Conservation (phyloP, 1,140 invertebrate species). For the Pararge aegeria region DNA sequence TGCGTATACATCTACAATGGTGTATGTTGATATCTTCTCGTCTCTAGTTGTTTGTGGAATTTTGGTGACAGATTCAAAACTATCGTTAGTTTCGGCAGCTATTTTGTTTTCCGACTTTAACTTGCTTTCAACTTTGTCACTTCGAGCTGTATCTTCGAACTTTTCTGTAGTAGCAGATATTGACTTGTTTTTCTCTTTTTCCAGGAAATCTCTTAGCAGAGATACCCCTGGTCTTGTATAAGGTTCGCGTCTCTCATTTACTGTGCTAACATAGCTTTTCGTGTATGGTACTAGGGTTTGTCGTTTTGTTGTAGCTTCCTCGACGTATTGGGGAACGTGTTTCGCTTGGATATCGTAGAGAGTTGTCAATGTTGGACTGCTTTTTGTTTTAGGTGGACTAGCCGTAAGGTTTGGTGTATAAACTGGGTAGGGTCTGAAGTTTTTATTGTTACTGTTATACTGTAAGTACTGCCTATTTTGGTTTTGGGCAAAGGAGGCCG, state of each 20-base stretch:
- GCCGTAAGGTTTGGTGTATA: constrained; percentile 56
- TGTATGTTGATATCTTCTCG: constrained; percentile 37
- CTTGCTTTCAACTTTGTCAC: constrained; percentile 30
- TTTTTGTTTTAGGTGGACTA: constrained; percentile 49
- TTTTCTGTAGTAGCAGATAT: constrained; percentile 46
- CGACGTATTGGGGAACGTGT: constrained; percentile 32
- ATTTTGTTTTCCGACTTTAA: constrained; percentile 40
- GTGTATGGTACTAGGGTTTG: constrained; percentile 67
- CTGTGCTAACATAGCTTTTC: constrained; percentile 51
- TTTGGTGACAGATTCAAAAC: constrained; percentile 65
- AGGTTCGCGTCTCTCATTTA: constrained; percentile 60
- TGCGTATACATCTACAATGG: constrained; percentile 39
- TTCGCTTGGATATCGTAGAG: constrained; percentile 63
- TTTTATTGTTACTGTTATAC: constrained; percentile 65
- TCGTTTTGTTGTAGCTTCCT: constrained; percentile 59
- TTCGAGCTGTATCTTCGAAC: constrained; percentile 46
- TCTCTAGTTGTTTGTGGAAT: constrained; percentile 54
- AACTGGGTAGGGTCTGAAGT: constrained; percentile 63
- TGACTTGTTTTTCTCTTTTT: constrained; percentile 67
- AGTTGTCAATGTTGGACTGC: constrained; percentile 58
- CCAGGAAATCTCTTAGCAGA: constrained; percentile 58
- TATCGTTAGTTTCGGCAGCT: constrained; percentile 43
- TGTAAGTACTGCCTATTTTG: constrained; percentile 70
- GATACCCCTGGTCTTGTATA: constrained; percentile 71
- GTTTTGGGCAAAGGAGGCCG: constrained; percentile 85